Conservation (phyloP, 2,113 vertebrate genomes). For the Mola mola region DNA sequence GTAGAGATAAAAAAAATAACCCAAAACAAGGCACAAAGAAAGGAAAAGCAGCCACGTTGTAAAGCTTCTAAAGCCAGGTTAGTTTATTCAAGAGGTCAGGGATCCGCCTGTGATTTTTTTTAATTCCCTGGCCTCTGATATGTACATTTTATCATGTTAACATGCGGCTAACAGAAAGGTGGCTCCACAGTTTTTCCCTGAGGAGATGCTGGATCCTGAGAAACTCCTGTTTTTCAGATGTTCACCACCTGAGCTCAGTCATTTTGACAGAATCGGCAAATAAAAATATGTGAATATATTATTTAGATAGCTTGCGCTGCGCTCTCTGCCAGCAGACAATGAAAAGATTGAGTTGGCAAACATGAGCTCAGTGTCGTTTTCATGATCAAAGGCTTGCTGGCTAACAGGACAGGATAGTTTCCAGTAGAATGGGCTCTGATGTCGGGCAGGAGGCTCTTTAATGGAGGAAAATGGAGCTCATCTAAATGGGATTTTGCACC, state of each 20-base stretch:
- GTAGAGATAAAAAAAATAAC: conserved; percentile 25
- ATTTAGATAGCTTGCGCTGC: conserved; percentile 52
- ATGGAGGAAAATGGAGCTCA: conserved; percentile 40
- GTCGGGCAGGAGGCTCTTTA: conserved; percentile 49
- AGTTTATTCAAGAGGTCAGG: conserved; percentile 50
- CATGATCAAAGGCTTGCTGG: conserved; percentile 59
- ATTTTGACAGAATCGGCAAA: conserved; percentile 63
- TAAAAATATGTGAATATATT: conserved; percentile 62
- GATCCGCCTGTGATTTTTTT: conserved; percentile 23
- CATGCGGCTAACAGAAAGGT: conserved; percentile 4
- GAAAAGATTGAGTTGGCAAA: conserved; percentile 61
- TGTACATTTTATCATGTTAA: background rate
- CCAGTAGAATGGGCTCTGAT: conserved; percentile 55
- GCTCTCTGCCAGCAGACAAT: conserved; percentile 60
- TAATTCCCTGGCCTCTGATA: conserved; percentile 20
- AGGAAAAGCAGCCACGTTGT: conserved; percentile 1
- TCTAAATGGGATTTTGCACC: conserved; percentile 51
- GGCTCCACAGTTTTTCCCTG: background rate
- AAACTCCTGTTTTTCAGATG: conserved; percentile 18
- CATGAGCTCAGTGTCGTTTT: conserved; percentile 58
- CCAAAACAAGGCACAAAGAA: background rate
- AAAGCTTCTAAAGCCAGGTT: conserved; percentile 22
- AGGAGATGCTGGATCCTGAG: background rate
- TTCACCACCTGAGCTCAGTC: conserved; percentile 58
- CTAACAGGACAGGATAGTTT: conserved; percentile 37